These are phyloP conservation scores for Galago senegalensis DNA, from an alignment of 2,797 vertebrate species.

Conservation along the genomic window DNA sequence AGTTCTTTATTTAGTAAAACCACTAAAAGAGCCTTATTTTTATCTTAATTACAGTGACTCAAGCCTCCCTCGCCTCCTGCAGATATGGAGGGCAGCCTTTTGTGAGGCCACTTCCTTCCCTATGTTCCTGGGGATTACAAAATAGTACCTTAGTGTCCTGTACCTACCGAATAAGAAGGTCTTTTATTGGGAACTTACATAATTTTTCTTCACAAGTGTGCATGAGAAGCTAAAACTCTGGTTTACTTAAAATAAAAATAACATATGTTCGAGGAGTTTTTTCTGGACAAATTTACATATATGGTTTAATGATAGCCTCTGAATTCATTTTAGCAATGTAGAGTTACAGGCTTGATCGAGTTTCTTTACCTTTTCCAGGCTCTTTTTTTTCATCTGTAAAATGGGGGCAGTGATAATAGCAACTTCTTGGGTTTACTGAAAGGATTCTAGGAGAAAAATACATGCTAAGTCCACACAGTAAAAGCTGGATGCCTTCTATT, in stretches of 20 bases:
- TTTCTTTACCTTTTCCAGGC: background rate
- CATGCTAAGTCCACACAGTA: background rate
- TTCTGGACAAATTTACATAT: background rate
- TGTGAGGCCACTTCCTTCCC: background rate
- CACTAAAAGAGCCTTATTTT: conserved; percentile 78
- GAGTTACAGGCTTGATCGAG: background rate
- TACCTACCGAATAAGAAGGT: conserved; percentile 25
- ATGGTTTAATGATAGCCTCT: background rate
- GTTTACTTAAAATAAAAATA: conserved; percentile 66
- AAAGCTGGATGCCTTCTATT: conserved; percentile 6
- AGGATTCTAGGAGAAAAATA: conserved; percentile 41
- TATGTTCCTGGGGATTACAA: conserved; percentile 41
- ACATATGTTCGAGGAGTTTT: background rate
- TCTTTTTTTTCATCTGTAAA: conserved; percentile 57
- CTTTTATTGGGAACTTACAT: conserved; percentile 45
- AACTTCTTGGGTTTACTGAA: background rate
- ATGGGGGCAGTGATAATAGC: background rate
- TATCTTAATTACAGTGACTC: conserved; percentile 73
- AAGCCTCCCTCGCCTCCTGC: conserved; percentile 62
- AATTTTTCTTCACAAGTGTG: conserved; percentile 56
- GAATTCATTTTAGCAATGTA: background rate
- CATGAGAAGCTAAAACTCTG: background rate
- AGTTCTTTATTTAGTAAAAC: conserved; percentile 78
- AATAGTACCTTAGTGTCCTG: conserved; percentile 30
- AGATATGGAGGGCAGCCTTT: conserved; percentile 41